Conservation (phyloP, 2,113 vertebrate species). For the Asarcornis scutulata region DNA sequence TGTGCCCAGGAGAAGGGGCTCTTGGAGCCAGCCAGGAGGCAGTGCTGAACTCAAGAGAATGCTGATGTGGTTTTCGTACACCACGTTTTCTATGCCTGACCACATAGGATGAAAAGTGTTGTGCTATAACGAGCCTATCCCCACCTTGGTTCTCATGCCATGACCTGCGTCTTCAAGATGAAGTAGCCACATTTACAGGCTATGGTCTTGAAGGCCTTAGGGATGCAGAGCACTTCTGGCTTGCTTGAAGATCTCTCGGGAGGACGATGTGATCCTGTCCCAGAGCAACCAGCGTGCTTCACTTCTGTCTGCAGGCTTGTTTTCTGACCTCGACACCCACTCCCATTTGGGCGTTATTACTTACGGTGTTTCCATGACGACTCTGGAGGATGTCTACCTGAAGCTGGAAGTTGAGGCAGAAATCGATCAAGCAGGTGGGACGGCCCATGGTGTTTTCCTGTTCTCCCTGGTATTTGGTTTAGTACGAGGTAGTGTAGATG, state of each 20-base stretch:
- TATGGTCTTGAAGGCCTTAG: not conserved
- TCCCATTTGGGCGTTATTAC: constrained; percentile 87
- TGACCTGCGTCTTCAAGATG: accelerated
- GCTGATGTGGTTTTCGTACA: not conserved
- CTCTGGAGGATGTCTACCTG: constrained; percentile 96
- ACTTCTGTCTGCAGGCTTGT: constrained; percentile 80
- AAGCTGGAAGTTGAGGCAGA: constrained; percentile 93
- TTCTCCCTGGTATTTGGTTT: not conserved
- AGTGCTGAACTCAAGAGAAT: not conserved
- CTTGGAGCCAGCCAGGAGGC: not conserved
- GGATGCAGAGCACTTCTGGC: not conserved
- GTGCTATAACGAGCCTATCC: not conserved
- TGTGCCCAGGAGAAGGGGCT: not conserved
- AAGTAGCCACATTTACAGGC: accelerated
- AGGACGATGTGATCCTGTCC: not conserved
- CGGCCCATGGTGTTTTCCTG: not conserved
- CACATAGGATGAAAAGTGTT: not conserved
- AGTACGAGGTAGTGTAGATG: accelerated
- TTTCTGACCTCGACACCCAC: constrained; percentile 89
- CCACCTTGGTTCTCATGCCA: not conserved
- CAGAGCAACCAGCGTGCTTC: not conserved
- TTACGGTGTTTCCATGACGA: constrained; percentile 97
- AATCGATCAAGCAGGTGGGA: constrained; percentile 91
- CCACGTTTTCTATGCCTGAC: not conserved
- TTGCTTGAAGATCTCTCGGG: not conserved